phyloP scores from a whole-genome alignment of 2,888 invertebrate genomes.

The Zaprionus lineosus region DNA sequence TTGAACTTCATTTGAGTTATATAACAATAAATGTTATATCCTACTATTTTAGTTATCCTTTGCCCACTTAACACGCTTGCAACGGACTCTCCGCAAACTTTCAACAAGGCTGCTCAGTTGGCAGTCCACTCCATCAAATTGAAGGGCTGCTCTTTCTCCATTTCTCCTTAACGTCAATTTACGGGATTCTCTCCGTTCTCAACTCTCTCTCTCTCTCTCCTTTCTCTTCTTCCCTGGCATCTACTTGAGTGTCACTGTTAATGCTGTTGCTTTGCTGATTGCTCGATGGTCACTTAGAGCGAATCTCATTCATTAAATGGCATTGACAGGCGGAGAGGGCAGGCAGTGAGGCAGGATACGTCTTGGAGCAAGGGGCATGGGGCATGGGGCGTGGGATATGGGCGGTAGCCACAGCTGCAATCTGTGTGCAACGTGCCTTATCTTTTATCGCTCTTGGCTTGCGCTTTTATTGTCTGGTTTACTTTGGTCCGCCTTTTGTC shows the following conservation, averaged over 20 bases:
- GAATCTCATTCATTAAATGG: slow-evolving; percentile 61
- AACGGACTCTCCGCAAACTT: slow-evolving; percentile 18
- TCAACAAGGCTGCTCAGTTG: slow-evolving; percentile 38
- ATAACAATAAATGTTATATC: slow-evolving; percentile 9
- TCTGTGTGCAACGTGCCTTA: slow-evolving; percentile 73
- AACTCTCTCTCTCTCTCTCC: not conserved
- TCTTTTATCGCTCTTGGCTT: slow-evolving; percentile 70
- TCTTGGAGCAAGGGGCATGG: not conserved
- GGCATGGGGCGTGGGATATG: not conserved
- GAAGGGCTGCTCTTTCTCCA: slow-evolving; percentile 32
- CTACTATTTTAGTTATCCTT: slow-evolving; percentile 1
- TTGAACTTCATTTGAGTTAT: slow-evolving; percentile 9
- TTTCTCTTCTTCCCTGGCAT: slow-evolving; percentile 3
- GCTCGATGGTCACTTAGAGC: slow-evolving; percentile 63
- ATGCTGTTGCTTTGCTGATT: slow-evolving; percentile 55
- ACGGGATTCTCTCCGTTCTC: slow-evolving; percentile 3
- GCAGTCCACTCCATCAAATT: slow-evolving; percentile 67
- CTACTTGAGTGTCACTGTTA: slow-evolving; percentile 53
- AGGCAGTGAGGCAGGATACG: not conserved
- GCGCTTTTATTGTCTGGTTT: slow-evolving; percentile 71
- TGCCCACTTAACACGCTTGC: slow-evolving; percentile 12
- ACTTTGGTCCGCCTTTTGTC: slow-evolving; percentile 62
- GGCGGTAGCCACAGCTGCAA: slow-evolving; percentile 28
- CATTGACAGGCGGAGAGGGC: slow-evolving; percentile 33
- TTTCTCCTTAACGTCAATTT: too few species aligned